These are phyloP conservation scores for Pandemis heparana DNA, from an alignment of 2,888 invertebrate genomes.

Conservation along the genomic window DNA sequence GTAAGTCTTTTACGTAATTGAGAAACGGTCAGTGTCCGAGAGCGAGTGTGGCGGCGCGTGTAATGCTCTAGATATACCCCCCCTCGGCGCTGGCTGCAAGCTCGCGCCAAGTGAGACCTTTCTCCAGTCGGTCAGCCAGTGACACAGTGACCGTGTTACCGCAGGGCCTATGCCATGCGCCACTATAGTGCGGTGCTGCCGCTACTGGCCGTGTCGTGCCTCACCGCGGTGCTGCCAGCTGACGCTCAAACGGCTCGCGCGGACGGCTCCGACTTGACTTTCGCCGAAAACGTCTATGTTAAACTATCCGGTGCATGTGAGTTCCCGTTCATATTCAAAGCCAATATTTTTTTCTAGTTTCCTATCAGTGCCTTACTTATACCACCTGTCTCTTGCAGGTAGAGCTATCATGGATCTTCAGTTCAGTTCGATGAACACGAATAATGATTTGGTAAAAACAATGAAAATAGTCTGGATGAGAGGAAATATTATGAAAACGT, in stretches of 20 bases:
- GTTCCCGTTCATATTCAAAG: conserved; percentile 57
- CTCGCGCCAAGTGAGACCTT: conserved; percentile 63
- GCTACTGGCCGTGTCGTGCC: conserved; percentile 57
- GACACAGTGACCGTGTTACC: conserved; percentile 80
- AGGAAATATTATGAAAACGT: conserved; percentile 59
- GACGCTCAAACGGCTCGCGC: conserved; percentile 48
- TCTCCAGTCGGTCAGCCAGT: conserved; percentile 75
- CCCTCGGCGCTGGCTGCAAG: conserved; percentile 52
- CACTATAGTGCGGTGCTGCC: conserved; percentile 59
- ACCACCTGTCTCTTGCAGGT: conserved; percentile 63
- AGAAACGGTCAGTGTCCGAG: conserved; percentile 47
- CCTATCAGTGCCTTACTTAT: conserved; percentile 22
- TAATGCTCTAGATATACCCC: conserved; percentile 75
- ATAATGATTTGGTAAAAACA: conserved; percentile 69
- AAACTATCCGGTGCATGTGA: conserved; percentile 79
- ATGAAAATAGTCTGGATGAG: conserved; percentile 73
- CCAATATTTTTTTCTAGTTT: conserved; percentile 38
- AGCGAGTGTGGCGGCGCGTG: conserved; percentile 47
- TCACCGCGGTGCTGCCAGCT: conserved; percentile 49
- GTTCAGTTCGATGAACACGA: conserved; percentile 63
- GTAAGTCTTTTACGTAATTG: conserved; percentile 40
- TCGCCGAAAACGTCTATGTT: conserved; percentile 75
- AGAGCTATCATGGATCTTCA: conserved; percentile 78
- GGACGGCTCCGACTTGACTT: conserved; percentile 62
- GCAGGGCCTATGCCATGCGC: conserved; percentile 75